These are phyloP conservation scores for Penaeus monodon DNA, from an alignment of 2,888 invertebrate species.

Conservation along the genomic window DNA sequence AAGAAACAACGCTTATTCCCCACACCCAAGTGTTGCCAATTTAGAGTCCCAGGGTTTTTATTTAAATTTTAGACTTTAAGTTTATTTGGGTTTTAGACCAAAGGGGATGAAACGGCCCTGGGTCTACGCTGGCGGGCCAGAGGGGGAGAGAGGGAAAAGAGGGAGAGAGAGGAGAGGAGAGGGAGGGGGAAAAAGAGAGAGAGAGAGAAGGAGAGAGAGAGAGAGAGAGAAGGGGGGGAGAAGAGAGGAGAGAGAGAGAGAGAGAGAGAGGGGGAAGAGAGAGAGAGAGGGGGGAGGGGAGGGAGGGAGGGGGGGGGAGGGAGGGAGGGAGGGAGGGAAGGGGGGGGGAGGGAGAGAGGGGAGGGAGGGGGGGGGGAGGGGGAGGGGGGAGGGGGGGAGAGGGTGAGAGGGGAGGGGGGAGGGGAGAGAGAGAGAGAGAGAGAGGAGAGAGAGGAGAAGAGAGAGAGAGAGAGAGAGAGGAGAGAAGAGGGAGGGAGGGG, in stretches of 20 bases:
- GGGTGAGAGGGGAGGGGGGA: not conserved
- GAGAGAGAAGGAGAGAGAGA: slow-evolving; percentile 4
- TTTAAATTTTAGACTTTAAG: no score
- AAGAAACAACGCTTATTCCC: no score
- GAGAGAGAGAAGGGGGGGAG: slow-evolving; percentile 1
- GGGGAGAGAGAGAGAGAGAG: not conserved
- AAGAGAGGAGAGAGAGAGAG: slow-evolving; percentile 4
- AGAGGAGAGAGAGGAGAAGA: not conserved
- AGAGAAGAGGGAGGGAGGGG: no score
- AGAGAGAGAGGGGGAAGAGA: not conserved
- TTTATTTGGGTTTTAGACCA: no score
- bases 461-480: not conserved
- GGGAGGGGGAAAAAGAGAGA: not conserved
- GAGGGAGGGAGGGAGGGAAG: not conserved
- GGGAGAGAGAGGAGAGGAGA: not conserved
- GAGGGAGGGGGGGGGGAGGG: not conserved
- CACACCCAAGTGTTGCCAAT: no score
- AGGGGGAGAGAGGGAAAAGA: not conserved
- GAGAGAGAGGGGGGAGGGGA: not conserved
- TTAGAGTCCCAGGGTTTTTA: no score
- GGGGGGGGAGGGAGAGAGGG: not conserved
- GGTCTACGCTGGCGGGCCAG: no score
- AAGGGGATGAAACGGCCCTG: no score
- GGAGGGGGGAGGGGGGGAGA: not conserved
- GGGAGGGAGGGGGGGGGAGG: not conserved